phyloP scores from a whole-genome alignment of 2,113 vertebrate species.

The Rhinoptilus africanus region DNA sequence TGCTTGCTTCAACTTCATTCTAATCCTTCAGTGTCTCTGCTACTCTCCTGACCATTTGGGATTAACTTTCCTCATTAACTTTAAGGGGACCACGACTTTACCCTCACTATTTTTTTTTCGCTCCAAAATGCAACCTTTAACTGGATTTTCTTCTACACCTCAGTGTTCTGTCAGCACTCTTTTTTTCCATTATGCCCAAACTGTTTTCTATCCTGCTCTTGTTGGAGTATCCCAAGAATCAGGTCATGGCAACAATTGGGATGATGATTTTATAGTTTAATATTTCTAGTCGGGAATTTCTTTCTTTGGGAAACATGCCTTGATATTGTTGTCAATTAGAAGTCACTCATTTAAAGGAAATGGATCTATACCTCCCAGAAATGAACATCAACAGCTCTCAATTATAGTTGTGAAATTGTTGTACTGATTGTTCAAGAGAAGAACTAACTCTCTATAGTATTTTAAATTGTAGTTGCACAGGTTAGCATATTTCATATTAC shows the following conservation, averaged over 20 bases:
- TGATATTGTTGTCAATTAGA: neutral
- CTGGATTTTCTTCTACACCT: neutral
- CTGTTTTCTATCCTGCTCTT: neutral
- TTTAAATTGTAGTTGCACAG: neutral
- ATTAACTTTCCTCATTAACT: neutral
- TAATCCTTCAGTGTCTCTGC: neutral
- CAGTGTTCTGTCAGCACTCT: neutral
- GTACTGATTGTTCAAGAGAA: neutral
- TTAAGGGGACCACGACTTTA: neutral
- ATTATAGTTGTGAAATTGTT: neutral
- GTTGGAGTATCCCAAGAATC: neutral
- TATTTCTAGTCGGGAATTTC: neutral
- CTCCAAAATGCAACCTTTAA: neutral
- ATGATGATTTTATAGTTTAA: neutral
- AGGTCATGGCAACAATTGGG: neutral
- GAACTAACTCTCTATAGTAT: neutral
- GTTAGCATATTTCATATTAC: neutral
- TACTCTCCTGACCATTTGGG: neutral
- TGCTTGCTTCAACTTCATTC: neutral
- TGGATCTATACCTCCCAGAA: neutral
- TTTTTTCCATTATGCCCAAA: neutral
- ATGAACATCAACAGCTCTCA: neutral
- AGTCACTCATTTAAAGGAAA: neutral
- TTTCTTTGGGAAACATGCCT: neutral
- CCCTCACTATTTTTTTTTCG: neutral